Conservation (phyloP, 2,888 invertebrate genomes). For the Diplazon laetatorius region DNA sequence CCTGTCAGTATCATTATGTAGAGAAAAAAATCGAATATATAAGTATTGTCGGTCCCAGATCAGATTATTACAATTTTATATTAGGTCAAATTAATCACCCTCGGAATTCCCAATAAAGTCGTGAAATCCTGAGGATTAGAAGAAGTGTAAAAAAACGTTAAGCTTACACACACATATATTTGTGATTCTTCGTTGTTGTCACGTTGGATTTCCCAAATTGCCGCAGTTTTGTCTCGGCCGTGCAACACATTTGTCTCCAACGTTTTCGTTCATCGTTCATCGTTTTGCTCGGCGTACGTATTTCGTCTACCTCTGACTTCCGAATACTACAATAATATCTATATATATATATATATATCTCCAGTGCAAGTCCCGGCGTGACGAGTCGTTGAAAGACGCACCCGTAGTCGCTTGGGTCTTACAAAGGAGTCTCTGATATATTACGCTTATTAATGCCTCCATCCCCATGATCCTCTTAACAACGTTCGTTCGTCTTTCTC, state of each 20-base stretch:
- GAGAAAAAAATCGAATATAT: too few relatives aligned
- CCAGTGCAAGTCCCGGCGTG: constrained; percentile 18
- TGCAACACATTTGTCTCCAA: constrained; percentile 17
- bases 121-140: too few relatives aligned
- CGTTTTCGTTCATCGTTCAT: constrained; percentile 6
- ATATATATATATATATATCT: too few relatives aligned
- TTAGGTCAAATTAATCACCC: too few relatives aligned
- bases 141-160: too few relatives aligned
- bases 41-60: too few relatives aligned
- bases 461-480: constrained; percentile 34
- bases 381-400: constrained; percentile 50
- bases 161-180: too few relatives aligned
- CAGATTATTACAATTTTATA: too few relatives aligned
- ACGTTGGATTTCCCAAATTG: background rate
- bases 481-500: constrained; percentile 8
- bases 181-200: too few relatives aligned
- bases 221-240: constrained; percentile 15
- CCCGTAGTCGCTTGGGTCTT: constrained; percentile 62
- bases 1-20: too few relatives aligned
- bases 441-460: constrained; percentile 80
- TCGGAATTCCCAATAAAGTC: too few relatives aligned
- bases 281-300: background rate
- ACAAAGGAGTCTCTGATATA: constrained; percentile 80
- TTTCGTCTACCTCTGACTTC: constrained; percentile 19
- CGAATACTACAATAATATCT: constrained; percentile 11